Evolutionary conservation across 2,113 vertebrate genomes (phyloP), one percentile per base, ranked within the genome.

Genomic region (Erinaceus europaeus): DNA sequence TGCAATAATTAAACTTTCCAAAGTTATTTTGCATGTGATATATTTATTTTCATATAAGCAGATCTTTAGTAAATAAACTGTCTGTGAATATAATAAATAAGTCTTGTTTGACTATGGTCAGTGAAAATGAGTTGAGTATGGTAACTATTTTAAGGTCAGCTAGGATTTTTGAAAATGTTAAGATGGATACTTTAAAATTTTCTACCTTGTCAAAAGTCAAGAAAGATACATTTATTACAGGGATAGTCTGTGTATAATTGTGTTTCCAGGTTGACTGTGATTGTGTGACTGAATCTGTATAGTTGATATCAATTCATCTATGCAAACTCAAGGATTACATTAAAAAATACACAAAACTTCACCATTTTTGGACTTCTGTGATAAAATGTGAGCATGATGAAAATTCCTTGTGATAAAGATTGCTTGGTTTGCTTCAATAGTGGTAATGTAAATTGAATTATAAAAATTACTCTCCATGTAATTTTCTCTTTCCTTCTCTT

Each of bases 381-480:
- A 76, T 82, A 62, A 80, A 68, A 83, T 5, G 53, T 18, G 57
- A 46, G 2, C 18, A 32, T 72, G 76, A 88, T 62, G 48, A 86
- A 82, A 88, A 57, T 67, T 59, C 15, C 36, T 75, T 59, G 21
- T 69, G 38, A 53, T 38, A 72, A 85, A 29, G 32, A 57, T 27
- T 25, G 4, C 3, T 52, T 52, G 13, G 5, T 78, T 82, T 92
- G 38, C 55, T 84, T 88, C 68, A 74, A 85, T 86, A 84, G n/a
- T 55, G 15, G 36, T 62, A 79, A 83, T 21, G 18, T 62, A 23
- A 74, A 50, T 18, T 71, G n/a, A 69, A 69, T 75, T 55, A 86
- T 9, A 87, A n/a, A 13, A 80, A 53, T 84, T 73, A 81, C 52
- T 92, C n/a, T 52, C 69, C 38, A 53, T 84, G 21, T 36, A 81